Evolutionary conservation across 2,888 invertebrate species (phyloP).

Genomic region (Agonopterix subpropinquella): DNA sequence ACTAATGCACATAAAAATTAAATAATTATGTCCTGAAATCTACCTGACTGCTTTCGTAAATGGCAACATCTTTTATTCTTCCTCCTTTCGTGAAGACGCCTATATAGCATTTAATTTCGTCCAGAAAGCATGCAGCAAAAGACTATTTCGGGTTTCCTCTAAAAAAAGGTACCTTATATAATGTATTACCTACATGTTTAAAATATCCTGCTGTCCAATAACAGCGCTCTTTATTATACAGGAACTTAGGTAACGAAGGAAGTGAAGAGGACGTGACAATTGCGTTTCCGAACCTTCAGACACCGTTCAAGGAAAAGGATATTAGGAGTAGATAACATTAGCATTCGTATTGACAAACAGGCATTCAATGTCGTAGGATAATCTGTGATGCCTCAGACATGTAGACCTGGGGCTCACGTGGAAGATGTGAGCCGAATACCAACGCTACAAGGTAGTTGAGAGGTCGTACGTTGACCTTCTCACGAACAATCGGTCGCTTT

Average conservation of each 20-base stretch:
- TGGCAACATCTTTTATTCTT: too few relatives aligned
- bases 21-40: too few relatives aligned
- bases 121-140: too few relatives aligned
- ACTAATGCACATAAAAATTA: too few relatives aligned
- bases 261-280: slow-evolving; percentile 21
- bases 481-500: background rate
- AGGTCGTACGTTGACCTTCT: slow-evolving; percentile 32
- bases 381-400: slow-evolving; percentile 45
- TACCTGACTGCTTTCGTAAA: too few relatives aligned
- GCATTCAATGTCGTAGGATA: slow-evolving; percentile 49
- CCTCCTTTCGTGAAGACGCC: too few relatives aligned
- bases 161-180: too few relatives aligned
- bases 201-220: too few relatives aligned
- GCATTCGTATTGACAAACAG: slow-evolving; percentile 35
- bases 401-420: slow-evolving; percentile 12
- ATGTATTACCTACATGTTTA: too few relatives aligned
- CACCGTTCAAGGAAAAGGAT: slow-evolving; percentile 36
- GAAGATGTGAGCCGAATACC: slow-evolving; percentile 34
- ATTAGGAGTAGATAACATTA: slow-evolving; percentile 38
- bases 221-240: slow-evolving; percentile 7
- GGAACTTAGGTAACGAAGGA: slow-evolving; percentile 26
- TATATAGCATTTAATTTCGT: too few relatives aligned
- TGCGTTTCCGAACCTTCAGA: slow-evolving; percentile 32
- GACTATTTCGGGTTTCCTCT: too few relatives aligned
- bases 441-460: slow-evolving; percentile 23